phyloP scores from a whole-genome alignment of 2,797 vertebrate genomes.

The Gallinago solitaria region DNA sequence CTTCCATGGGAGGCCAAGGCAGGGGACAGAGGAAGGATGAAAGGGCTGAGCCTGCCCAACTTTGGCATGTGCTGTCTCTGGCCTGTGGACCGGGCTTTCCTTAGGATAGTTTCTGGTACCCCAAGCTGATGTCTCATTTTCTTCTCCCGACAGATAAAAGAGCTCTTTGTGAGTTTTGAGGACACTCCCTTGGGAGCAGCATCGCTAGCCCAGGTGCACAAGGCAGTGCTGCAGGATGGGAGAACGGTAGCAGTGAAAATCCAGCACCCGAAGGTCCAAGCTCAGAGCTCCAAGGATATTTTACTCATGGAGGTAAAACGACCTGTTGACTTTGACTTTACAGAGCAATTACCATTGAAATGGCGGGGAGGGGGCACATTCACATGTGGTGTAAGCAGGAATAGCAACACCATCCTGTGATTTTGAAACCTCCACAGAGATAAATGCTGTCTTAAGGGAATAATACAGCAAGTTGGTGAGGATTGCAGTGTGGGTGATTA shows the following conservation, averaged over 20 bases:
- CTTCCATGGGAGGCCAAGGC: not conserved
- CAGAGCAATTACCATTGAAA: not conserved
- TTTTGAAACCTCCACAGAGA: not conserved
- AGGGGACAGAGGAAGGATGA: not conserved
- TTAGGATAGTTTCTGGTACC: not conserved
- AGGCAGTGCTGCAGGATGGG: constrained; percentile 90
- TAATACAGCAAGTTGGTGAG: not conserved
- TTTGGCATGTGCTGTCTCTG: not conserved
- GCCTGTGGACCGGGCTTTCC: not conserved
- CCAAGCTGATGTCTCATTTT: not conserved
- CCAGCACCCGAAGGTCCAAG: constrained; percentile 94
- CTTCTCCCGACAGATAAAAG: constrained; percentile 80
- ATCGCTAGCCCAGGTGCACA: constrained; percentile 96
- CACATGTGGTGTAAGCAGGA: not conserved
- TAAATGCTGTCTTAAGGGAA: not conserved
- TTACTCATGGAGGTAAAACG: constrained; percentile 91
- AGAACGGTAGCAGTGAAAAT: constrained; percentile 94
- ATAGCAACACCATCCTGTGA: not conserved
- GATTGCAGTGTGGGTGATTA: not conserved
- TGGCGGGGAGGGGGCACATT: not conserved
- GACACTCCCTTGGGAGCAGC: constrained; percentile 90
- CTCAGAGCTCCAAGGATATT: constrained; percentile 92
- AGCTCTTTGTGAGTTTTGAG: constrained; percentile 91
- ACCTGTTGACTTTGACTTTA: not conserved
- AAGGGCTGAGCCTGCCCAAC: not conserved